These are phyloP conservation scores for Anolis sagrei DNA, from an alignment of 2,113 vertebrate species.

Conservation along the genomic window DNA sequence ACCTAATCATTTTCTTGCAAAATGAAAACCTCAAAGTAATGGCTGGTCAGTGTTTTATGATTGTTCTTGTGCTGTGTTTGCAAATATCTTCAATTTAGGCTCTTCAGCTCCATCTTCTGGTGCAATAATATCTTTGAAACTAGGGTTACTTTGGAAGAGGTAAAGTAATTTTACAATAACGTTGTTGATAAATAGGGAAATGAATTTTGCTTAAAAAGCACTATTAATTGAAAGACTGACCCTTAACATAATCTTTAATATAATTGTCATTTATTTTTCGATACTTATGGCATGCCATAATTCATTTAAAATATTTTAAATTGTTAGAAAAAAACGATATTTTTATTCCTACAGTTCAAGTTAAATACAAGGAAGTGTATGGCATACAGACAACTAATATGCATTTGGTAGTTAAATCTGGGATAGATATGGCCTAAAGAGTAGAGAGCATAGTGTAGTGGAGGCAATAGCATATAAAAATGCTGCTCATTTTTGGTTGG, in stretches of 20 bases:
- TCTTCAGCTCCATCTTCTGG: conserved; percentile 39
- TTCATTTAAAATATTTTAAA: not conserved
- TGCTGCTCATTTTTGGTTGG: not conserved
- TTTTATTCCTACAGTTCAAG: not conserved
- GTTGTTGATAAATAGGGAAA: not conserved
- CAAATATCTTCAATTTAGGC: conserved; percentile 2
- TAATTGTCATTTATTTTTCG: not conserved
- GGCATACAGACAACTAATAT: not conserved
- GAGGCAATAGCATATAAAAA: not conserved
- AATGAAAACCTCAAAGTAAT: not conserved
- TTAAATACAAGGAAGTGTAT: not conserved
- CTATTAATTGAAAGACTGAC: not conserved
- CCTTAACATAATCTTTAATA: no score
- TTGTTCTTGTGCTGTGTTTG: not conserved
- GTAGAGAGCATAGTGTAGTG: not conserved
- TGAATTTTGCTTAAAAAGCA: not conserved
- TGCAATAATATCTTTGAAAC: not conserved
- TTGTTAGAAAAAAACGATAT: not conserved
- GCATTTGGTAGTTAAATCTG: no score
- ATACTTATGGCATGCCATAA: not conserved
- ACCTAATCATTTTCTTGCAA: not conserved
- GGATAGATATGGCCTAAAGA: not conserved
- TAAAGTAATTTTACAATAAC: not conserved
- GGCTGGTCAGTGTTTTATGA: not conserved
- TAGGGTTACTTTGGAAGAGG: not conserved